These are phyloP conservation scores for Eupithecia inturbata DNA, from an alignment of 2,888 invertebrate species.

Conservation along the genomic window DNA sequence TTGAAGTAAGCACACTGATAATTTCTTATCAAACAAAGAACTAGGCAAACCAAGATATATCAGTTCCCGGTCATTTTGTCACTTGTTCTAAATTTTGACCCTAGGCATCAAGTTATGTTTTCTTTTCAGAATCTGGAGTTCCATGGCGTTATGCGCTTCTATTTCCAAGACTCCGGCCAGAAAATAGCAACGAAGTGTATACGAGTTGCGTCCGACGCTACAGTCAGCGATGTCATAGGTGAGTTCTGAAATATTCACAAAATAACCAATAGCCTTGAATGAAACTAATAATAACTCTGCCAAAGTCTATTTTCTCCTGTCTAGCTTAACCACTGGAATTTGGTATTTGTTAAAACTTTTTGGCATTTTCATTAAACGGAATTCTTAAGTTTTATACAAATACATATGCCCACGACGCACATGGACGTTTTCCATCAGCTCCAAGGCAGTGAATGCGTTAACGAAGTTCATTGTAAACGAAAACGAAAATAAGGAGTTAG, in stretches of 20 bases:
- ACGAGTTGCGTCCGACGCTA: conserved; percentile 98
- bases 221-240: conserved; percentile 97
- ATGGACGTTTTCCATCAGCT: background rate
- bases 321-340: background rate
- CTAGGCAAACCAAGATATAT: conserved; percentile 44
- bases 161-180: conserved; percentile 99
- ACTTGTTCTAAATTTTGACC: conserved; percentile 15
- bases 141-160: conserved; percentile 99
- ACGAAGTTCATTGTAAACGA: background rate
- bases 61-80: conserved; percentile 45
- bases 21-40: conserved; percentile 46
- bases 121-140: conserved; percentile 94
- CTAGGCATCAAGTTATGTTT: background rate
- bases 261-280: conserved; percentile 24
- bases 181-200: conserved; percentile 99
- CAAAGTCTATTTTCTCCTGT: conserved; percentile 12
- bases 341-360: background rate
- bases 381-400: background rate
- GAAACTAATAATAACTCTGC: conserved; percentile 24
- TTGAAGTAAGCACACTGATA: conserved; percentile 14
- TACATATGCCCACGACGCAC: background rate
- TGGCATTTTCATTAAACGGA: background rate
- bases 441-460: background rate
- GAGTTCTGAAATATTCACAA: conserved; percentile 39
- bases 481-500: background rate